phyloP scores from a whole-genome alignment of 2,113 vertebrate genomes.

The Carlito syrichta region DNA sequence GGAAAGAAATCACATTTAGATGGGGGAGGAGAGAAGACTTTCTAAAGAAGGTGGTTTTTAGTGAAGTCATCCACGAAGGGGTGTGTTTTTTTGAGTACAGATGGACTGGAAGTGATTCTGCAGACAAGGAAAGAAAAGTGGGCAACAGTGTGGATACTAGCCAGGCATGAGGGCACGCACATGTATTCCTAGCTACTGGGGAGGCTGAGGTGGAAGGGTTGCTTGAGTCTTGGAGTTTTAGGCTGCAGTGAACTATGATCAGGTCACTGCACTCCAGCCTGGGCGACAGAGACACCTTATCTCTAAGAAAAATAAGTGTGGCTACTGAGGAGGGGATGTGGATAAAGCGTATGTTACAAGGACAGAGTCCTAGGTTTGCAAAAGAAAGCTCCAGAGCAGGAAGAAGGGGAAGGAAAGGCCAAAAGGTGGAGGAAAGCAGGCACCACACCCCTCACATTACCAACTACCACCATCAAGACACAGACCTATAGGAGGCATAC shows the following conservation, averaged over 20 bases:
- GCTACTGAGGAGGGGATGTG: no score
- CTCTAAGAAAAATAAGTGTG: no score
- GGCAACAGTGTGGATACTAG: neutral
- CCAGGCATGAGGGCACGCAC: no score
- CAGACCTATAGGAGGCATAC: neutral
- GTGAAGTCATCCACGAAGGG: neutral
- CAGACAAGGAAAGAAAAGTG: slow-evolving; percentile 2
- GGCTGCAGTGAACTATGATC: no score
- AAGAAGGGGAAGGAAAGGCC: neutral
- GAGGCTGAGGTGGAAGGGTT: no score
- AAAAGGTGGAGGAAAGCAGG: neutral
- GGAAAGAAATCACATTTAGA: slow-evolving; percentile 33
- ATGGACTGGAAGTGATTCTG: neutral
- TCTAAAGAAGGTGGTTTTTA: slow-evolving; percentile 27
- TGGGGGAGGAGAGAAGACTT: neutral
- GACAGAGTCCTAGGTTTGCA: neutral
- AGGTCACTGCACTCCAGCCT: no score
- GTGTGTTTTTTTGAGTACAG: neutral
- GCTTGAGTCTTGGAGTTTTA: no score
- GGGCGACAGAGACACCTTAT: no score
- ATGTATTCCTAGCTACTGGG: no score
- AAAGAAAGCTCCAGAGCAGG: neutral
- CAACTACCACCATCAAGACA: neutral
- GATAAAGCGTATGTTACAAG: neutral
- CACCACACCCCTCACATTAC: neutral